Base-by-base conservation (phyloP, 2,113 vertebrate species). In the Toxotes jaculatrix region DNA sequence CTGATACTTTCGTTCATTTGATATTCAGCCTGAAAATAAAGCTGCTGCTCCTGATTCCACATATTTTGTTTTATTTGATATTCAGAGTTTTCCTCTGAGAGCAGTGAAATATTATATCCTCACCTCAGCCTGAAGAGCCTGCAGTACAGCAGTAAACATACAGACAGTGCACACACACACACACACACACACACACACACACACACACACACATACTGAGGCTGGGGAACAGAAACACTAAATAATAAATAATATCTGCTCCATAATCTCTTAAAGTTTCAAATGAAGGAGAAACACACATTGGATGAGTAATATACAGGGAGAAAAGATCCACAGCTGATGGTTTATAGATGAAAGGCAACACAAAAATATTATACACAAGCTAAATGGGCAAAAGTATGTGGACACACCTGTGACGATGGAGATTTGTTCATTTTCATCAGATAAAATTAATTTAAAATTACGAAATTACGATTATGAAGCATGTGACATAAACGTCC, bases 51-150 rank as follows among this genome's bases (percentile, higher is more conserved):
- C 21, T 12, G 47, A 57, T 57, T 75, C 77, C 71, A 51, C 6
- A 80, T 32, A 74, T 69, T 78, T 80, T 47, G 72, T 72, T 81
- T 56, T 66, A 77, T 81, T 67, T 55, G 55, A 85, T 74, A 74
- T 78, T 82, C 56, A 63, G 36, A 84, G 55, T 3, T 42, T 40
- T 68, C 6, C 43, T 27, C 36, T 13, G 61, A 71, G 55, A 71
- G n/a, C 13, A 1, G 23, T 43, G 79, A 78, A 78, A 82, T 34
- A 34, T 68, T 59, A 77, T 21, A 31, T 34, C 60, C 19, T 67
- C 45, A 9, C 49, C 45, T 67, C 42, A 3, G 56, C 63, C 49
- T 1, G 73, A 64, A n/a, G 61, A 34, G 56, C 1, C 43, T 57
- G 65, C 21, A 31, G 59, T 4, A 27, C 43, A 57, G 16, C 53